These are phyloP conservation scores for Torymus texanus DNA, from an alignment of 2,888 invertebrate genomes.

Conservation along the genomic window DNA sequence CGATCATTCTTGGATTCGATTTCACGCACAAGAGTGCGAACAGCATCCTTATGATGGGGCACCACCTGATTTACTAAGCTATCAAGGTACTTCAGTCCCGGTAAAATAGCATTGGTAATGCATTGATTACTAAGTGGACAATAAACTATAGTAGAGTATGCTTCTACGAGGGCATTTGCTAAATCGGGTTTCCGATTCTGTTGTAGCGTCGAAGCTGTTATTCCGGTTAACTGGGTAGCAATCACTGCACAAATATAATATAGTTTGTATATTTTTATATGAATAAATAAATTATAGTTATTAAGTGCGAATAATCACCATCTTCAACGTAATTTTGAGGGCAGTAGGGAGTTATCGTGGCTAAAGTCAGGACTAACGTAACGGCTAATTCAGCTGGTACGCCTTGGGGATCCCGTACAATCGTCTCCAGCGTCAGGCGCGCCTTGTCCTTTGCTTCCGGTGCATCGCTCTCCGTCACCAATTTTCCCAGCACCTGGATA, in stretches of 20 bases:
- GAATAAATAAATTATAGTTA: not conserved
- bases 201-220: constrained; percentile 78
- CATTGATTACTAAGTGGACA: constrained; percentile 76
- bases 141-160: constrained; percentile 79
- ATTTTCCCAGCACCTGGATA: constrained; percentile 80
- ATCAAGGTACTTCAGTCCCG: constrained; percentile 78
- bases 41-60: constrained; percentile 76
- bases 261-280: constrained; percentile 6
- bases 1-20: constrained; percentile 76
- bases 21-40: constrained; percentile 77
- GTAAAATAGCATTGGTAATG: constrained; percentile 75
- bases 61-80: constrained; percentile 74
- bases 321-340: constrained; percentile 78
- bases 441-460: constrained; percentile 78
- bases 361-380: constrained; percentile 80
- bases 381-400: constrained; percentile 74
- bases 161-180: constrained; percentile 80
- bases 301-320: constrained; percentile 72
- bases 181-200: constrained; percentile 78
- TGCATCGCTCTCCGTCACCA: constrained; percentile 77
- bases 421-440: constrained; percentile 75
- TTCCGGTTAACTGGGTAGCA: constrained; percentile 78
- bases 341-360: constrained; percentile 79
- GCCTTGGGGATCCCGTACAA: constrained; percentile 71
- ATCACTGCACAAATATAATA: constrained; percentile 75